phyloP scores from a whole-genome alignment of 1,140 invertebrate genomes.

The Ephestia elutella region DNA sequence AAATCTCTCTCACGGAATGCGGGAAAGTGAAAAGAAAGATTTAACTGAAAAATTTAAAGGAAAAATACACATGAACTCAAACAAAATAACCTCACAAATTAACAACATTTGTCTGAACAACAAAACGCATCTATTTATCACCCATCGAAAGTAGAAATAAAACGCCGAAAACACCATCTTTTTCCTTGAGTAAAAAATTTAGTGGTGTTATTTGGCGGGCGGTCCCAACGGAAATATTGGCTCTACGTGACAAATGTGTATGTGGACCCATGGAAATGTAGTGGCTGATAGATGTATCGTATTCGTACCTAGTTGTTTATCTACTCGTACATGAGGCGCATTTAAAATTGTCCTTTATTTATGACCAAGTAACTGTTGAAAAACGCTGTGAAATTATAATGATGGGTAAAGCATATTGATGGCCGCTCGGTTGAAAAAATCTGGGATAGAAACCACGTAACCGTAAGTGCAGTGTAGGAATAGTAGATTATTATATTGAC shows the following conservation, averaged over 20 bases:
- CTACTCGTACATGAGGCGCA: background rate
- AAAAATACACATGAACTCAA: too few species aligned
- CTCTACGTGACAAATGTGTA: constrained; percentile 30
- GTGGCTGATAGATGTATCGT: constrained; percentile 23
- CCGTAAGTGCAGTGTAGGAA: too few species aligned
- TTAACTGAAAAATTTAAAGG: too few species aligned
- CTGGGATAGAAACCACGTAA: too few species aligned
- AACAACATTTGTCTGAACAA: background rate
- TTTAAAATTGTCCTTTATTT: background rate
- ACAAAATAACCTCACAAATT: too few species aligned
- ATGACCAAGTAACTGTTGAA: background rate
- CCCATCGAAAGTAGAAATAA: background rate
- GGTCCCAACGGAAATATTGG: constrained; percentile 32
- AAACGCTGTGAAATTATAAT: too few species aligned
- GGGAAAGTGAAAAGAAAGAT: too few species aligned
- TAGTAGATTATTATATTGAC: too few species aligned
- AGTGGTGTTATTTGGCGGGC: constrained; percentile 27
- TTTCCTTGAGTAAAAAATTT: constrained; percentile 33
- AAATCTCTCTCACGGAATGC: too few species aligned
- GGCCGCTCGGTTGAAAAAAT: too few species aligned
- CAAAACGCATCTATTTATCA: background rate
- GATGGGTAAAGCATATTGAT: too few species aligned
- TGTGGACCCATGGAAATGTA: constrained; percentile 25
- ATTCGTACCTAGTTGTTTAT: background rate
- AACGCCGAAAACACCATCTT: constrained; percentile 13